Percentiles rank a stretch among this genome's conserved stretches.
Evolutionary conservation across 1,140 invertebrate species (phyloP).

Genomic region (Aphelenchoides fujianensis): DNA sequence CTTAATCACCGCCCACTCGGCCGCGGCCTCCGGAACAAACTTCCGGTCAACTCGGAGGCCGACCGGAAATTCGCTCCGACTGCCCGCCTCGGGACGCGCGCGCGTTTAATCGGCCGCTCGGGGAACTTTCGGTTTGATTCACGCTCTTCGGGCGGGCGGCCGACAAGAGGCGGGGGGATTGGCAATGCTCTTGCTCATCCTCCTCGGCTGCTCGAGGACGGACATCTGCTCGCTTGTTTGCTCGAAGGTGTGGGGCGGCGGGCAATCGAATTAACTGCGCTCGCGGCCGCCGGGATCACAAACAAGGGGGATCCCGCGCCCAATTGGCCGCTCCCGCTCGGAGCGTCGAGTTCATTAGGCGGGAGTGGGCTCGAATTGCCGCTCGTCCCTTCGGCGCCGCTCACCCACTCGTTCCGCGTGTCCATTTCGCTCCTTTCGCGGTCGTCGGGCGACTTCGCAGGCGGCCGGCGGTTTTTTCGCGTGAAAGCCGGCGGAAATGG

Average conservation of each 20-base stretch:
- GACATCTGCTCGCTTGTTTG: not conserved
- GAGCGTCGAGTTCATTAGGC: not conserved
- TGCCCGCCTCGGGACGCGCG: too few species aligned
- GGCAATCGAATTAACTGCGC: not conserved
- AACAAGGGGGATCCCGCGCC: not conserved
- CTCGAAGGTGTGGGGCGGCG: not conserved
- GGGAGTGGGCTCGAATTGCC: not conserved
- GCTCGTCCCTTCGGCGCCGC: not conserved
- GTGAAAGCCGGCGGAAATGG: not conserved
- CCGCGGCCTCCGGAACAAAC: too few species aligned
- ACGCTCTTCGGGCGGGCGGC: not conserved
- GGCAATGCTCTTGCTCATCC: not conserved
- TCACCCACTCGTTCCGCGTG: not conserved
- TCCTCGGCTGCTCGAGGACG: not conserved
- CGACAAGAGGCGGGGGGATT: not conserved
- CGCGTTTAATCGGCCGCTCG: too few species aligned
- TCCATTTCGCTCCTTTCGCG: not conserved
- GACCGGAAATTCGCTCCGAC: conserved; percentile 2
- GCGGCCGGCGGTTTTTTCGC: not conserved
- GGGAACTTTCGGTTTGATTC: too few species aligned
- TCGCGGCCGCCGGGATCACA: not conserved
- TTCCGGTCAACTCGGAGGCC: not conserved
- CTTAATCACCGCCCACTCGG: too few species aligned
- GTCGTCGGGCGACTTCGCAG: not conserved
- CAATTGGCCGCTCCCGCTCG: too few species aligned